Base-by-base conservation (phyloP, 1,140 invertebrate genomes). In the Neodiprion fabricii region DNA sequence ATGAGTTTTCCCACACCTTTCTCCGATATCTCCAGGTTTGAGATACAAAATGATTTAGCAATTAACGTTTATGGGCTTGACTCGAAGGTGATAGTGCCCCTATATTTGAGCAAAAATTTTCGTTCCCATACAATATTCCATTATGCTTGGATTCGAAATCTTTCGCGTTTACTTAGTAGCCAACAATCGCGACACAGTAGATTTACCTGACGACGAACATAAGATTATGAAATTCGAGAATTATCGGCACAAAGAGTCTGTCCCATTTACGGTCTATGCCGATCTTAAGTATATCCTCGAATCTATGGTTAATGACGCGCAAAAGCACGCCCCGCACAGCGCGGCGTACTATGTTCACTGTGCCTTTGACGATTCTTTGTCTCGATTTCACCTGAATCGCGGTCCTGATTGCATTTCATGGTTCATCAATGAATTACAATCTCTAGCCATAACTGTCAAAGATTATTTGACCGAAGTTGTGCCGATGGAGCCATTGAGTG, bases 291-390 rank as follows among this genome's bases (percentile, higher is more conserved):
- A 76, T 17, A 73, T 83, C n/a, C 75, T 81, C 53, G 77, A 82
- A 28, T 78, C 79, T 40, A 75, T 81, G 17, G 50, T 78, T 9
- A 73, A 70, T 17, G 1, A 9, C 1, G 75, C 79, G 76, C 78
- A 84, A 71, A 81, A 82, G 79, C 84, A 88, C 78, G 77, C 79
- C 12, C 78, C 80, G 9, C 84, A 81, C 67, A 84, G 81, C 77
- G 79, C 85, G 75, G 86, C 79, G 28, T 86, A 85, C 72, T 86
- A 85, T 76, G 74, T 84, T 1, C 81, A 85, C 74, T 88, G 85
- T 80, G 76, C 71, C 48, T 86, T 78, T 79, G 78, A 88, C 81
- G 79, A 85, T 72, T 75, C 78, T 12, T 66, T 86, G 8, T 83
- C 81, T 40, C 74, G 80, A 74, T 85, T 79, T 79, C 74, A 77